Base-by-base conservation (phyloP, 2,888 invertebrate genomes). In the Parascotia fuliginaria region DNA sequence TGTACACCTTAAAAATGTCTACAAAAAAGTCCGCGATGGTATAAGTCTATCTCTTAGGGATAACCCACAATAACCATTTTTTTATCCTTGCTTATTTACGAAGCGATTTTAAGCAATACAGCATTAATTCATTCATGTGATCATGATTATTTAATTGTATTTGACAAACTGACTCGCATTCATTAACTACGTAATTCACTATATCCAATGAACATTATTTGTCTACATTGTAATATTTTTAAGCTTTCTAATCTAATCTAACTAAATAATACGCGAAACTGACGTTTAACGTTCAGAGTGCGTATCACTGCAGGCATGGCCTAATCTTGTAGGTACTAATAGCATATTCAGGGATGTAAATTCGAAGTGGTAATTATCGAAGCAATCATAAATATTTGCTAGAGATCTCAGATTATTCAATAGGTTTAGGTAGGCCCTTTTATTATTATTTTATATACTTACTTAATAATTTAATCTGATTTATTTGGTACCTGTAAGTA, bases 91-190 rank as follows among this genome's bases (percentile, higher is more conserved):
- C n/a, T n/a, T n/a, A n/a, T n/a, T n/a, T n/a, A n/a, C n/a, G n/a
- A n/a, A n/a, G n/a, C n/a, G n/a, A n/a, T n/a, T n/a, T n/a, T n/a
- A n/a, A n/a, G n/a, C n/a, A n/a, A n/a, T n/a, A n/a, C n/a, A n/a
- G n/a, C 89, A 89, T 74, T 87, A 87, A 89, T 88, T 89, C 92
- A 91, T 91, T 92, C 91, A 90, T 88, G 79, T 75, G 75, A 87
- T 84, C 81, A 85, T n/a, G n/a, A n/a, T n/a, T n/a, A n/a, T n/a
- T n/a, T n/a, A n/a, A n/a, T 83, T 86, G 83, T 84, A 83, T 81
- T 85, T 86, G 85, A 85, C 85, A 83, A 87, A 85, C 80, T 75
- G 77, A 75, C 70, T 75, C 73, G 72, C 77, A 79, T 77, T 81
- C 73, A 83, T 80, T 84, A 83, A 75, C 71, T 72, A 64, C 62